Evolutionary conservation across 2,888 invertebrate genomes (phyloP).

Genomic region (Scrobipalpa atriplicella): DNA sequence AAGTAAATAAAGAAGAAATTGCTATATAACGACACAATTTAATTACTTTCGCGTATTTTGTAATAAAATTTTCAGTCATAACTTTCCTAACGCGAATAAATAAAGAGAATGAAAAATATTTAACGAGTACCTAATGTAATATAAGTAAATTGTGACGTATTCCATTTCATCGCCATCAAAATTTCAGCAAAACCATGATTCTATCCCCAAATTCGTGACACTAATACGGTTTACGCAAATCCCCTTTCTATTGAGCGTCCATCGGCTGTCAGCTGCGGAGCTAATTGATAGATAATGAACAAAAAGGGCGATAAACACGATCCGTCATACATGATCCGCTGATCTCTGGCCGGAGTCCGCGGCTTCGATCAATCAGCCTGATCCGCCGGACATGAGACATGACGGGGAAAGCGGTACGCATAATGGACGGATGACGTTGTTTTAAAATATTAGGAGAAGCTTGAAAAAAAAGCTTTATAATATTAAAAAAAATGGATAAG

Average conservation of each 20-base stretch:
- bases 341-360: slow-evolving; percentile 61
- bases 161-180: slow-evolving; percentile 1
- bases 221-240: not conserved
- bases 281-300: slow-evolving; percentile 28
- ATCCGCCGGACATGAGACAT: slow-evolving; percentile 47
- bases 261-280: not conserved
- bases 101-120: not conserved
- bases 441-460: slow-evolving; percentile 3
- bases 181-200: not conserved
- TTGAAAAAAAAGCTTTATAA: too few relatives aligned
- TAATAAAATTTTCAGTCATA: not conserved
- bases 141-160: not conserved
- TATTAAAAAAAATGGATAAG: too few relatives aligned
- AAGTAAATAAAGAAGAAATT: slow-evolving; percentile 6
- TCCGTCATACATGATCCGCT: slow-evolving; percentile 58
- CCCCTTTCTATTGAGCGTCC: slow-evolving; percentile 3
- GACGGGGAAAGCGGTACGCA: slow-evolving; percentile 6
- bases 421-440: slow-evolving; percentile 12
- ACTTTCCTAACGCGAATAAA: not conserved
- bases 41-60: not conserved
- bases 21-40: slow-evolving; percentile 1
- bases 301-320: slow-evolving; percentile 31
- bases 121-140: too few relatives aligned
- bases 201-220: too few relatives aligned
- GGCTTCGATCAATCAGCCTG: slow-evolving; percentile 73